Evolutionary conservation across 2,888 invertebrate species (phyloP).

Genomic region (Encarsia formosa): DNA sequence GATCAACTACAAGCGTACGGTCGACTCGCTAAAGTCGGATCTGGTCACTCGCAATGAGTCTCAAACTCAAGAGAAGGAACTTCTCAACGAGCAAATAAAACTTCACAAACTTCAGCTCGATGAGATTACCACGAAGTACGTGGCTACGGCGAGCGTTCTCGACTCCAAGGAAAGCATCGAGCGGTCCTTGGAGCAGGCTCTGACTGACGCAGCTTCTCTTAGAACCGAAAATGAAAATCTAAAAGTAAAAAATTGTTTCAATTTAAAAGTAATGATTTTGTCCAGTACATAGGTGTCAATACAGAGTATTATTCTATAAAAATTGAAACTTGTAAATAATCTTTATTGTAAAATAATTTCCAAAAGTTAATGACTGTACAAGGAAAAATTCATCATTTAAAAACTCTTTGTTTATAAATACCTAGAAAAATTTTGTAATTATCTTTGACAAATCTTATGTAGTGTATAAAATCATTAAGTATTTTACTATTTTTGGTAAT

Average conservation of each 20-base stretch:
- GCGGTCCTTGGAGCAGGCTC: conserved; percentile 44
- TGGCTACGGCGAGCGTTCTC: conserved; percentile 39
- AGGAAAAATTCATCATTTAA: no score
- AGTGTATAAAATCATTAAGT: background rate
- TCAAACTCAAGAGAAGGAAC: conserved; percentile 34
- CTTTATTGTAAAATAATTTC: no score
- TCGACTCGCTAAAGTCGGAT: conserved; percentile 43
- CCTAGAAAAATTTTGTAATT: no score
- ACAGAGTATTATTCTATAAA: no score
- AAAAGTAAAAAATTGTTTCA: conserved; percentile 18
- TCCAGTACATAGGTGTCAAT: no score
- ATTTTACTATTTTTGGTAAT: background rate
- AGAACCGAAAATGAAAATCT: conserved; percentile 41
- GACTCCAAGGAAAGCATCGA: conserved; percentile 49
- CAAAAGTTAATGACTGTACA: no score
- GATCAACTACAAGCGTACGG: conserved; percentile 41
- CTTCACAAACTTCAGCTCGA: conserved; percentile 43
- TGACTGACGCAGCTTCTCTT: conserved; percentile 37
- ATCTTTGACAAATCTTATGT: no score
- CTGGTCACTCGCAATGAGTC: conserved; percentile 38
- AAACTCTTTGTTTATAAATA: no score
- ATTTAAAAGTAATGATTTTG: background rate
- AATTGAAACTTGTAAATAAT: no score
- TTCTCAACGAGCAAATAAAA: conserved; percentile 41
- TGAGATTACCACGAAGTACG: conserved; percentile 44